These are phyloP conservation scores for Alca torda DNA, from an alignment of 2,797 vertebrate species.

Conservation along the genomic window DNA sequence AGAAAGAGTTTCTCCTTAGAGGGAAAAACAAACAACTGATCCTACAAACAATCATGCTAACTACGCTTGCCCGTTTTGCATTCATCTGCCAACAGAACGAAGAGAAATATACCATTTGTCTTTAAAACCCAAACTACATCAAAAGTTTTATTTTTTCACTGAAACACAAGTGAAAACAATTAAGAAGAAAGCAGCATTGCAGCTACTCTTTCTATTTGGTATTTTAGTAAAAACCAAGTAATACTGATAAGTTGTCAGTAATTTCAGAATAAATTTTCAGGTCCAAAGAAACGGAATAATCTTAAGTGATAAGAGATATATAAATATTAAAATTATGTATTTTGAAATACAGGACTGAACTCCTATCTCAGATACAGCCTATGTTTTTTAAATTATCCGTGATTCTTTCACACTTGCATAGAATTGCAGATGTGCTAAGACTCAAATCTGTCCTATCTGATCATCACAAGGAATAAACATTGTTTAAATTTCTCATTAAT, in stretches of 20 bases:
- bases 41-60: slow-evolving; percentile 45
- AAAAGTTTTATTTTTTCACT: background rate
- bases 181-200: background rate
- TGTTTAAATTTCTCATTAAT: background rate
- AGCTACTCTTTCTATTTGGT: background rate
- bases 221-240: background rate
- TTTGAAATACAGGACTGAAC: background rate
- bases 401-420: background rate
- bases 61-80: background rate
- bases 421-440: background rate
- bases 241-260: background rate
- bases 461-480: background rate
- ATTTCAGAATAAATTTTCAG: background rate
- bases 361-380: background rate
- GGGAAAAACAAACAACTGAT: slow-evolving; percentile 69
- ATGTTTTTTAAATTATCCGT: background rate
- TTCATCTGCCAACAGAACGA: background rate
- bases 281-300: background rate
- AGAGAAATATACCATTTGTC: background rate
- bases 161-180: background rate
- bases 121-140: background rate
- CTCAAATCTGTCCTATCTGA: background rate
- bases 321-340: background rate
- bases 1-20: slow-evolving; percentile 59
- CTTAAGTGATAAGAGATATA: background rate